Conservation (phyloP, 2,888 invertebrate genomes). For the Drosophila mimetica region DNA sequence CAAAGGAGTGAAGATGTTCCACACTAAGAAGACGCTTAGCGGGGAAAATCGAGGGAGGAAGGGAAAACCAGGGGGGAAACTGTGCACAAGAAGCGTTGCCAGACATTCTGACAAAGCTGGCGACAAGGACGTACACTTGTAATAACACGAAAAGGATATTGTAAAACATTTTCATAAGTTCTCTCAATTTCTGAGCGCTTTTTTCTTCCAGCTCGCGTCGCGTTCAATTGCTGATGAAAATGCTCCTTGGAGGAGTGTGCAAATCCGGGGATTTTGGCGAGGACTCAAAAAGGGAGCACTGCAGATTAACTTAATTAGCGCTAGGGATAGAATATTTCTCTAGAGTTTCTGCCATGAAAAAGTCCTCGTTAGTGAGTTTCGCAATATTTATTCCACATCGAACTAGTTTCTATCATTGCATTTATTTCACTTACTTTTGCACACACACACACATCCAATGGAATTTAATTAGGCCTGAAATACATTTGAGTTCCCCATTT, state of each 20-base stretch:
- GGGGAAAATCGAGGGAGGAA: constrained; percentile 3
- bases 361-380: too few relatives aligned
- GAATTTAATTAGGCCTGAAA: background rate
- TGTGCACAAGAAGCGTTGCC: constrained; percentile 60
- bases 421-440: too few relatives aligned
- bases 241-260: background rate
- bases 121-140: constrained; percentile 82
- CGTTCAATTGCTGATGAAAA: constrained; percentile 41
- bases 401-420: too few relatives aligned
- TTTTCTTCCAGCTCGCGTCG: constrained; percentile 18
- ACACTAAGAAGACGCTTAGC: constrained; percentile 28
- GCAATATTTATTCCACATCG: too few relatives aligned
- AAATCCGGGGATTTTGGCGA: background rate
- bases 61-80: background rate
- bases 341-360: too few relatives aligned
- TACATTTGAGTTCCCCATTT: background rate
- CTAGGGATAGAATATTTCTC: too few relatives aligned
- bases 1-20: constrained; percentile 57
- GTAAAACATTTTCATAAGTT: constrained; percentile 83
- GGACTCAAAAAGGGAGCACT: background rate
- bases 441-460: background rate
- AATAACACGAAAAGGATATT: constrained; percentile 83
- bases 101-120: constrained; percentile 83
- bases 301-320: constrained; percentile 4
- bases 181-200: constrained; percentile 54